Percentiles rank a stretch among this genome's conserved stretches.
Evolutionary conservation across 92 coral and sea anemone genomes (phyloP).

Genomic region (Actinernus sp.): DNA sequence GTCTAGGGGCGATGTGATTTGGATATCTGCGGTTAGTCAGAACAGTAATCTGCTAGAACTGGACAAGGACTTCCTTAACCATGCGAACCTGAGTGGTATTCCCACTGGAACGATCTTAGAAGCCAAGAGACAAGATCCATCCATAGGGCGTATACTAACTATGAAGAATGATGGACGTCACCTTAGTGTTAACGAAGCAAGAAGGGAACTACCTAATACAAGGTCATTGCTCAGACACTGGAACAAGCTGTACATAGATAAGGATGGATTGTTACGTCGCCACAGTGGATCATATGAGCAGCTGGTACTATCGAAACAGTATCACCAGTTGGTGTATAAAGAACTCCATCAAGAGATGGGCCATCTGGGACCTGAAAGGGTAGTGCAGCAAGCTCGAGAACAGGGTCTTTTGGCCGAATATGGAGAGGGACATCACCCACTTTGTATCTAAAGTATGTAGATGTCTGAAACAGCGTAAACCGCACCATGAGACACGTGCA

Average conservation of each 20-base stretch:
- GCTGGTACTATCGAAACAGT: conserved; percentile 37
- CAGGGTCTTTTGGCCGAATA: conserved; percentile 62
- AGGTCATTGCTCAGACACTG: conserved; percentile 49
- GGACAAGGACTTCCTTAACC: too few species aligned
- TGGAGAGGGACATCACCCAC: conserved; percentile 54
- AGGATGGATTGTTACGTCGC: conserved; percentile 52
- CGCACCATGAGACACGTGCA: not conserved
- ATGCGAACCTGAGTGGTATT: too few species aligned
- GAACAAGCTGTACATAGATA: conserved; percentile 45
- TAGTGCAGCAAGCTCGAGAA: conserved; percentile 33
- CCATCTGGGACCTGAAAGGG: conserved; percentile 43
- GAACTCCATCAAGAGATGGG: conserved; percentile 69
- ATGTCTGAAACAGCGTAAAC: conserved; percentile 32
- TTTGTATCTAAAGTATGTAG: conserved; percentile 24
- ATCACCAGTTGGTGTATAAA: conserved; percentile 20
- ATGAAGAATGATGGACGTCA: too few species aligned
- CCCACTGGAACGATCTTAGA: too few species aligned
- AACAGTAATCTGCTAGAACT: too few species aligned
- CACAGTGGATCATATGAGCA: conserved; percentile 20
- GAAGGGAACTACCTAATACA: conserved; percentile 30
- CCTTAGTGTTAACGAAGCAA: too few species aligned
- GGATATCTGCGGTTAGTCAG: too few species aligned
- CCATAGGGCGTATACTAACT: too few species aligned
- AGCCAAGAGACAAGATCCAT: too few species aligned
- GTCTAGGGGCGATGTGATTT: too few species aligned